These are phyloP conservation scores for Dendrolimus houi DNA, from an alignment of 2,888 invertebrate genomes.

Conservation along the genomic window DNA sequence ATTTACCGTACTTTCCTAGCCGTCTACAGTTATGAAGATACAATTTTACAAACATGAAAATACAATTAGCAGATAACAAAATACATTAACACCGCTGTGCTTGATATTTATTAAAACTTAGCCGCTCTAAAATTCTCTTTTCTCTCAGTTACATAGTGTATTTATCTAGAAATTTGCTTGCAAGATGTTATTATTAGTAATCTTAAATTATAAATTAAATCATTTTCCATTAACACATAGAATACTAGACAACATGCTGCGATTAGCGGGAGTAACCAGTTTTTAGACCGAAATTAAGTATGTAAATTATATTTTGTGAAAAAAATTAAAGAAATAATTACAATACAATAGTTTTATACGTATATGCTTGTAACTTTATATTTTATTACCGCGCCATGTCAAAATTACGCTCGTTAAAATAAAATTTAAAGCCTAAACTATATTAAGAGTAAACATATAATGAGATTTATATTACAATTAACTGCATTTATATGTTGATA, in stretches of 20 bases:
- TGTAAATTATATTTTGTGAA: not conserved
- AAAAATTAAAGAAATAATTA: not conserved
- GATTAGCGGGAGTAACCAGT: not conserved
- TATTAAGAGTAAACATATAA: not conserved
- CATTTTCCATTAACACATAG: no score
- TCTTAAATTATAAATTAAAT: no score
- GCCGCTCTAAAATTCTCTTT: no score
- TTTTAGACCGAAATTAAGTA: not conserved
- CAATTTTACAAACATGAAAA: no score
- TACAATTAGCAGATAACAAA: no score
- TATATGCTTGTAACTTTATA: not conserved
- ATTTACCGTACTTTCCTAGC: no score
- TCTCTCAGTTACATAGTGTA: no score
- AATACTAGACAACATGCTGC: not conserved
- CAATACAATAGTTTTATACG: not conserved
- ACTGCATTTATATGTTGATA: not conserved
- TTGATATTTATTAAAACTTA: no score
- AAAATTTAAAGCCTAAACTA: not conserved
- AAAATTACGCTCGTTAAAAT: not conserved
- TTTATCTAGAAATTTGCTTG: no score
- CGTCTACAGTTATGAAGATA: no score
- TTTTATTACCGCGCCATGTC: not conserved
- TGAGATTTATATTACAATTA: not conserved
- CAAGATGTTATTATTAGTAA: no score
- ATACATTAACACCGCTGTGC: no score